Conservation (phyloP, 1,140 invertebrate species). For the Berghia stephanieae region DNA sequence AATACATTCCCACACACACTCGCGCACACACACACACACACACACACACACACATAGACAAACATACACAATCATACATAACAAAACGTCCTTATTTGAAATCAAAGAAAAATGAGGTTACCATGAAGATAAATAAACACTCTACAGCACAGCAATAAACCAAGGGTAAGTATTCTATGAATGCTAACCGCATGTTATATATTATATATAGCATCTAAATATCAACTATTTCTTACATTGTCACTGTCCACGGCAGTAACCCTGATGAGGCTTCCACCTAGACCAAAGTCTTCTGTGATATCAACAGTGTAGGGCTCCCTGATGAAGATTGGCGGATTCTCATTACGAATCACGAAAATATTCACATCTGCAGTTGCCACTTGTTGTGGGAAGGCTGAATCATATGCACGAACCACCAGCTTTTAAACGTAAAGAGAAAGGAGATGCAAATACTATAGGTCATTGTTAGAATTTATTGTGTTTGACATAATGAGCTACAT, state of each 20-base stretch:
- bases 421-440: conserved; percentile 25
- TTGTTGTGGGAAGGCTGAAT: conserved; percentile 35
- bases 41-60: background rate
- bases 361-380: conserved; percentile 41
- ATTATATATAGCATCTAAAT: no score
- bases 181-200: no score
- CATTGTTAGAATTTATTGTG: background rate
- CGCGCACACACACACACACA: conserved; percentile 3
- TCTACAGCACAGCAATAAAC: no score
- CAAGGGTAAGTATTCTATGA: no score
- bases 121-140: background rate
- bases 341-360: conserved; percentile 62
- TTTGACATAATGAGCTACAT: background rate
- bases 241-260: conserved; percentile 41
- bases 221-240: conserved; percentile 39
- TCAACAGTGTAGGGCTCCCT: conserved; percentile 51
- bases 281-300: conserved; percentile 35
- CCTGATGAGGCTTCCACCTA: conserved; percentile 32
- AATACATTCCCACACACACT: background rate
- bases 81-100: conserved; percentile 24
- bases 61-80: background rate
- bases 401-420: conserved; percentile 44
- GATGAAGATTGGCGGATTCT: conserved; percentile 79
- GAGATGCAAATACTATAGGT: background rate
- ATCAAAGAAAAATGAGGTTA: background rate